Conservation (phyloP, 2,888 invertebrate genomes). For the Epistrophe eligans region DNA sequence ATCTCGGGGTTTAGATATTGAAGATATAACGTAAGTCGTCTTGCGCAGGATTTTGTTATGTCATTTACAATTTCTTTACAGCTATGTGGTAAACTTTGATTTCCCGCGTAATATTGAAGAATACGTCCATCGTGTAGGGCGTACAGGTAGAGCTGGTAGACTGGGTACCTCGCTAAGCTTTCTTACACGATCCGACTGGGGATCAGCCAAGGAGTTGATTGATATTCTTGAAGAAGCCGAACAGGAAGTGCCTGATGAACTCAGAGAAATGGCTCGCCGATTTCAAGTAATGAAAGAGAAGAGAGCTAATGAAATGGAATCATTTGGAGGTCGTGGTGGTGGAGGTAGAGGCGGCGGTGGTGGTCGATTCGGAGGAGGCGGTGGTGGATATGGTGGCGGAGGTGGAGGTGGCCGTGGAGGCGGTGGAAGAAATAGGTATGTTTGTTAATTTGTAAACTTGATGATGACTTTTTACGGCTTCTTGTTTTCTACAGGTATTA, state of each 20-base stretch:
- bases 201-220: constrained; percentile 91
- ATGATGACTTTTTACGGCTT: not conserved
- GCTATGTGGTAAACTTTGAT: constrained; percentile 94
- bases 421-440: constrained; percentile 56
- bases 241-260: constrained; percentile 91
- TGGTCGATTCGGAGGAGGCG: constrained; percentile 47
- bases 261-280: constrained; percentile 90
- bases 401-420: constrained; percentile 39
- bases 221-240: constrained; percentile 93
- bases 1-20: constrained; percentile 96
- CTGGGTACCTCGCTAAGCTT: constrained; percentile 93
- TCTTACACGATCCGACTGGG: constrained; percentile 92
- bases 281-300: constrained; percentile 88
- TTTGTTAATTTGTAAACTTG: not conserved
- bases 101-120: constrained; percentile 98
- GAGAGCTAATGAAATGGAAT: constrained; percentile 84
- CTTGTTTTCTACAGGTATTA: constrained; percentile 42
- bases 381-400: constrained; percentile 70
- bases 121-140: constrained; percentile 95
- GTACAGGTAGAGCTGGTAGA: constrained; percentile 96
- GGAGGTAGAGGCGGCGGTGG: constrained; percentile 65
- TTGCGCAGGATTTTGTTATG: not conserved
- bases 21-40: constrained; percentile 88
- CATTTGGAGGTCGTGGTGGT: constrained; percentile 79
- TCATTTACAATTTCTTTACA: constrained; percentile 55